A percentile compares a stretch with the other conserved stretches of the same genome.
Evolutionary conservation across 2,797 vertebrate species (phyloP).

Genomic region (Argya squamiceps): DNA sequence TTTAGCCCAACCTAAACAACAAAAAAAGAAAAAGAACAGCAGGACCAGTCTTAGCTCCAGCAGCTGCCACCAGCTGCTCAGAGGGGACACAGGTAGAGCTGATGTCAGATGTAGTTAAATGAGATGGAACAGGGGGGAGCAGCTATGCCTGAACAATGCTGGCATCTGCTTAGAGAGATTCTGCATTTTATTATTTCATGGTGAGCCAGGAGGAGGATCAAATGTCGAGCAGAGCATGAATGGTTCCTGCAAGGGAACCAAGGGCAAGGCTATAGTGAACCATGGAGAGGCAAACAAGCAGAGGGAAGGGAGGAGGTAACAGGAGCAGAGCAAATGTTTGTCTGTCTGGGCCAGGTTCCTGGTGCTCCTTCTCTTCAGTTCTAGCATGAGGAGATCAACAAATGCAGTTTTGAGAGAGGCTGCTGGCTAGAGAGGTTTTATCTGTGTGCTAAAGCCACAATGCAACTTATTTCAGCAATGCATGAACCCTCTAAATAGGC

Average conservation of each 20-base stretch:
- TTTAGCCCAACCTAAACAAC: constrained; percentile 57
- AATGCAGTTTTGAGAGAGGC: not conserved
- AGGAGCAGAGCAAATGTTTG: not conserved
- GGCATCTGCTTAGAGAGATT: not conserved
- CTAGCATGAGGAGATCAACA: not conserved
- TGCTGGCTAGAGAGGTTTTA: not conserved
- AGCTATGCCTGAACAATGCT: not conserved
- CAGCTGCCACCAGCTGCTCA: constrained; percentile 55
- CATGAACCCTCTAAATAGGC: accelerated
- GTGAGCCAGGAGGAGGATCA: not conserved
- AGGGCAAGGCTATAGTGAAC: not conserved
- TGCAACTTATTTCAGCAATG: not conserved
- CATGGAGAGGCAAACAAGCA: not conserved
- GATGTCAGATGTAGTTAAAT: constrained; percentile 33
- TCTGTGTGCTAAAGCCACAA: not conserved
- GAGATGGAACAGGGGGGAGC: constrained; percentile 26
- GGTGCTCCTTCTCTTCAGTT: not conserved
- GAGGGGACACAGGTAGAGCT: constrained; percentile 3
- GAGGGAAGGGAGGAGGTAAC: not conserved
- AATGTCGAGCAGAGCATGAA: not conserved
- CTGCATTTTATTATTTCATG: not conserved
- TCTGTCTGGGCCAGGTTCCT: not conserved
- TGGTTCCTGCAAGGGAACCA: not conserved
- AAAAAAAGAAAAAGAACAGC: constrained; percentile 26
- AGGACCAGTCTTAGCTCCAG: not conserved